Percentiles rank a stretch among this genome's conserved stretches.
Conservation (phyloP, 2,113 vertebrate genomes). For the Proteles cristata region DNA sequence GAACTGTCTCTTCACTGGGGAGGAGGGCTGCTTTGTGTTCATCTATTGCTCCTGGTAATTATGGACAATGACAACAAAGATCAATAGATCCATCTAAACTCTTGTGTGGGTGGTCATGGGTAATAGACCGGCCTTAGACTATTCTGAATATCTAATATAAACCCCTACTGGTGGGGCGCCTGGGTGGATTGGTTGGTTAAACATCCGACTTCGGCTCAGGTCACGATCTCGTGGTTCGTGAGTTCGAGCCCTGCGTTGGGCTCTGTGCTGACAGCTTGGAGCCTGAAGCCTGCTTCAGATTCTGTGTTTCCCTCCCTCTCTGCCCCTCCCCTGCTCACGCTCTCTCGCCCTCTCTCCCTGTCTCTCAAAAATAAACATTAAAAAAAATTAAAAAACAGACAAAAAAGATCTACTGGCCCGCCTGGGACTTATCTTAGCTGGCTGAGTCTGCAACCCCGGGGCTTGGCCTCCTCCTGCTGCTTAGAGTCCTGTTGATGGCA, state of each 20-base stretch:
- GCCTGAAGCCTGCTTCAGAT: no score
- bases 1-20: not conserved
- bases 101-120: not conserved
- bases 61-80: not conserved
- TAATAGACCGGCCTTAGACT: not conserved
- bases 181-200: no score
- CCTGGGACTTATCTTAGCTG: not conserved
- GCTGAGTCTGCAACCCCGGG: not conserved
- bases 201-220: no score
- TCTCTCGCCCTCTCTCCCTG: no score
- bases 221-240: no score
- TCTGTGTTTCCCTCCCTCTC: no score
- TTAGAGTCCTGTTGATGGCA: not conserved
- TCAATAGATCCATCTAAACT: not conserved
- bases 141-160: not conserved
- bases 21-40: not conserved
- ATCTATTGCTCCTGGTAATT: not conserved
- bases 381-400: not conserved
- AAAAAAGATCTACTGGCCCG: not conserved
- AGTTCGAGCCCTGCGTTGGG: no score
- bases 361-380: no score
- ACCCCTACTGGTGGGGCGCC: no score
- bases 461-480: not conserved
- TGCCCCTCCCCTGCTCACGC: no score
- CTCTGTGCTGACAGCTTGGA: no score